Conservation (phyloP, 1,140 invertebrate species). For the Ridgeia piscesae region DNA sequence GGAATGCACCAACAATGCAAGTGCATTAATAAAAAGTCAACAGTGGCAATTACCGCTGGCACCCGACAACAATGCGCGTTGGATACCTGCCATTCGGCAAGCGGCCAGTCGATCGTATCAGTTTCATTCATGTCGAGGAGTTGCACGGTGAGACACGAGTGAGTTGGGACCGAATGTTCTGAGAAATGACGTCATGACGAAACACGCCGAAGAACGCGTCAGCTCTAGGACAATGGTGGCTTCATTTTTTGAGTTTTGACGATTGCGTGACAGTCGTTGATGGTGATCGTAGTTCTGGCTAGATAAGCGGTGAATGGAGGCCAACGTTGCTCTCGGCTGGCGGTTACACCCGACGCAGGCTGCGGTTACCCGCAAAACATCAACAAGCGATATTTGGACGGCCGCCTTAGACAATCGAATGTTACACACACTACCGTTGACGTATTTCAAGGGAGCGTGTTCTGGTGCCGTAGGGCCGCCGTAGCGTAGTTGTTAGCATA, state of each 20-base stretch:
- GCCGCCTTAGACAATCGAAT: neutral
- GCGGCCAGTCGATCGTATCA: neutral
- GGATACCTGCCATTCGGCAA: neutral
- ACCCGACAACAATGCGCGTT: neutral
- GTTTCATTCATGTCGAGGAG: neutral
- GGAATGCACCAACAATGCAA: neutral
- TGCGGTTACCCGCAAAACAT: neutral
- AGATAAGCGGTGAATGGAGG: neutral
- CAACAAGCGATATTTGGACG: neutral
- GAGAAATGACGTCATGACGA: neutral
- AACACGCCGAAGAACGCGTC: neutral
- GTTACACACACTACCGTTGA: neutral
- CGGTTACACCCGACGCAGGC: neutral
- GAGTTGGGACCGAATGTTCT: neutral
- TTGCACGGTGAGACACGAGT: neutral
- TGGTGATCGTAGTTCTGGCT: neutral
- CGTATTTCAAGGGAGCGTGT: neutral
- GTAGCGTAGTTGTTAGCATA: no score
- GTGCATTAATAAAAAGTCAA: slow-evolving; percentile 1
- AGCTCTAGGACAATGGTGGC: neutral
- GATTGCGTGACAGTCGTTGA: neutral
- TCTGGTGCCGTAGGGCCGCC: neutral
- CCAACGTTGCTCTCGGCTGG: neutral
- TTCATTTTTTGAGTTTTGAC: neutral
- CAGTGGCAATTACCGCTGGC: neutral